Evolutionary conservation across 1,140 invertebrate genomes (phyloP), one percentile per base, ranked within the genome.

Genomic region (Ceratina calcarata): DNA sequence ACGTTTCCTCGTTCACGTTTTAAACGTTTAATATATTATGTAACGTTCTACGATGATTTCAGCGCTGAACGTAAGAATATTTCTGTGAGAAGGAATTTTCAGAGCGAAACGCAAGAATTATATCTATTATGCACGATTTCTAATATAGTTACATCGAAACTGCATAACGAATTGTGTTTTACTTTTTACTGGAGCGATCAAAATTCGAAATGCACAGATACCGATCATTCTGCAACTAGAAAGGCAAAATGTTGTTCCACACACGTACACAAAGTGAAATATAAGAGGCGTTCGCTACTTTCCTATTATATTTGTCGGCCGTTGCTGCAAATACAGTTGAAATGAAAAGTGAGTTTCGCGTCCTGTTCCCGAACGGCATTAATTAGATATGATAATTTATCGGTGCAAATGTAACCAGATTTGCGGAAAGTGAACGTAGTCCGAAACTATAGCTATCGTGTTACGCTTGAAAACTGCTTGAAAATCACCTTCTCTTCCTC

Each of bases 311-410:
- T 58, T 62, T 15, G 12, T 12, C 37, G 51, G 49, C 24, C 53
- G n/a, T 64, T 32, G 27, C 37, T 51, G 65, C 18, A 22, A 79
- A 80, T 79, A 49, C 37, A 49, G 7, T 2, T 13, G 37, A 64
- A 80, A 80, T 83, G 68, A 72, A 77, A 78, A 83, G 72, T 53
- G 27, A 22, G 53, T 58, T 55, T 51, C 45, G 37, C 24, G 57
- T 72, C 51, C n/a, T 53, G n/a, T n/a, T 13, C 6, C 16, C 20
- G 15, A 68, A 10, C 8, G 20, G 12, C 15, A n/a, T 22, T n/a
- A 16, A 53, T 68, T 45, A 45, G 37, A 45, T 45, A 45, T 45
- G 7, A 27, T 10, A 15, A 24, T 53, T 27, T 13, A 27, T 22
- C 1, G 18, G 53, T 55, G 53, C 37, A 45, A 45, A 45, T 45